Conservation (phyloP, 1,140 invertebrate genomes). For the Hyles vespertilio region DNA sequence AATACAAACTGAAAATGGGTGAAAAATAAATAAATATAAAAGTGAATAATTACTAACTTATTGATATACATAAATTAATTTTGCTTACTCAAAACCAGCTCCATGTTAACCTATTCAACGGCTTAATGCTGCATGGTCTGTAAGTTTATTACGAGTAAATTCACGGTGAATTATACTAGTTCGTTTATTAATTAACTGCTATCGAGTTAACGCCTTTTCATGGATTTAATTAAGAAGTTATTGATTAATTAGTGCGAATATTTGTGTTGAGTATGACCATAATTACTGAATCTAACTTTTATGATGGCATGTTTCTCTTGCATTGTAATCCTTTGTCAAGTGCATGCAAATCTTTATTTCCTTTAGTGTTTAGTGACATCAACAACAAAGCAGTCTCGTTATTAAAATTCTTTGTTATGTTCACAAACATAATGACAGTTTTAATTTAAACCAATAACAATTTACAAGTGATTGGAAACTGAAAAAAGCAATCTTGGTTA, state of each 20-base stretch:
- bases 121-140: not conserved
- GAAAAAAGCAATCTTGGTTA: slow-evolving; percentile 72
- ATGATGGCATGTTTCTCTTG: too few relatives aligned
- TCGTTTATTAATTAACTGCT: slow-evolving; percentile 27
- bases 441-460: slow-evolving; percentile 56
- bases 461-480: slow-evolving; percentile 63
- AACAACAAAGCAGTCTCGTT: not conserved
- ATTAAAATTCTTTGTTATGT: not conserved
- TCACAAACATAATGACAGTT: slow-evolving; percentile 19
- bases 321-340: too few relatives aligned
- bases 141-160: slow-evolving; percentile 4
- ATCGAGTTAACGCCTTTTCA: slow-evolving; percentile 29
- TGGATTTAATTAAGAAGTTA: slow-evolving; percentile 22
- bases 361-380: too few relatives aligned
- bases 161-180: slow-evolving; percentile 17
- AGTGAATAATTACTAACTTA: too few relatives aligned
- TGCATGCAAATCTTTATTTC: too few relatives aligned
- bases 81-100: too few relatives aligned
- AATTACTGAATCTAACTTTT: too few relatives aligned
- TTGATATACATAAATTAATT: too few relatives aligned
- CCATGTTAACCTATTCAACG: slow-evolving; percentile 5
- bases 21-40: too few relatives aligned
- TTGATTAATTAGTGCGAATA: slow-evolving; percentile 16
- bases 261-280: not conserved
- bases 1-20: slow-evolving; percentile 1